Base-by-base conservation (phyloP, 2,888 invertebrate species). In the Troides helena region DNA sequence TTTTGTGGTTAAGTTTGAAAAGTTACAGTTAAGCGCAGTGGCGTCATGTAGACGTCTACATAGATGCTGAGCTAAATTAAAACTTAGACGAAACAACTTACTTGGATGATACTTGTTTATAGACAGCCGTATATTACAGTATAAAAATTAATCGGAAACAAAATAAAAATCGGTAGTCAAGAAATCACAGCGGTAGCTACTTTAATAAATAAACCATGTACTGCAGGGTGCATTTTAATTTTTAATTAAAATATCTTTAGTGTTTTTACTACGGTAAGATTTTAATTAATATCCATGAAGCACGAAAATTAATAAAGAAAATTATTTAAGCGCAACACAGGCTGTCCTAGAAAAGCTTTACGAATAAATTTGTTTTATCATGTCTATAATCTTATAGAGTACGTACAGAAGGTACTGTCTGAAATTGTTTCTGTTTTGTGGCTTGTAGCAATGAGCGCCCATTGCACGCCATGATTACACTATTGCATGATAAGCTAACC, bases 21-120 rank as follows among this genome's bases (percentile, higher is more conserved):
- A 66, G 43, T 61, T 64, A 56, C 25, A 59, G 66, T 62, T 43
- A 72, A 46, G 67, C 62, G 73, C 67, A 72, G 75, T 73, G 77
- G 75, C 79, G 80, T 79, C 83, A 85, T 86, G 78, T 81, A 86
- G 86, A 86, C 86, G 86, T 86, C 86, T 86, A 84, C 77, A 86
- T 85, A 75, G 84, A 79, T 78, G 77, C 79, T 79, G 80, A 77
- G 71, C 77, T 79, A 79, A 84, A 83, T 82, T 81, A 84, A 83
- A 81, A 80, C 74, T 71, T 75, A 75, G 72, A 73, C 74, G 76
- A 81, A 81, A 76, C 78, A 79, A 82, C 78, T 79, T 77, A 76
- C 76, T 74, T 71, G 74, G 65, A 72, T 68, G 68, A 63, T 65
- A 56, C 46, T 62, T 46, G 59, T 50, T 66, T 59, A 66, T 58